Percentiles rank a stretch among this genome's conserved stretches.
Conservation (phyloP, 2,888 invertebrate species). For the Panzeria rudis region DNA sequence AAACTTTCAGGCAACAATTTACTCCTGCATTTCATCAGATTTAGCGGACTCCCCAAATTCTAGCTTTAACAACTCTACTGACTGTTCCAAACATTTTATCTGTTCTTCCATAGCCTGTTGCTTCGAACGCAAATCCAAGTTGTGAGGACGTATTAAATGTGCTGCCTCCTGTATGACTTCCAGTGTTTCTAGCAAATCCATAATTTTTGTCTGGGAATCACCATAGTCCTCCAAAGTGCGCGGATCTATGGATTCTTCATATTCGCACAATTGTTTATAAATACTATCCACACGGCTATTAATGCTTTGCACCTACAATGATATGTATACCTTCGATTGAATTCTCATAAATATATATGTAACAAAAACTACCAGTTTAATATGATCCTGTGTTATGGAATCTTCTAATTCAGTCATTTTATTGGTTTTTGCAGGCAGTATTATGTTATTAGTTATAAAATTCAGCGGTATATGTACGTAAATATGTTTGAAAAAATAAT, state of each 20-base stretch:
- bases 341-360: neutral
- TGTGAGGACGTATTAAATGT: conserved; percentile 56
- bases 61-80: conserved; percentile 72
- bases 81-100: conserved; percentile 72
- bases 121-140: conserved; percentile 46
- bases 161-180: conserved; percentile 68
- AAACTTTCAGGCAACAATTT: neutral
- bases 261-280: conserved; percentile 73
- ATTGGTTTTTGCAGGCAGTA: neutral
- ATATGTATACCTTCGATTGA: neutral
- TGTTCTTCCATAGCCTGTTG: conserved; percentile 70
- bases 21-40: conserved; percentile 33
- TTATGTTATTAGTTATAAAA: neutral
- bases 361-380: conserved; percentile 49
- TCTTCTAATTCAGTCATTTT: conserved; percentile 51
- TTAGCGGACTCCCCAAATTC: conserved; percentile 37
- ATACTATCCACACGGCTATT: conserved; percentile 72
- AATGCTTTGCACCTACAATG: conserved; percentile 67
- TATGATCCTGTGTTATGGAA: conserved; percentile 21
- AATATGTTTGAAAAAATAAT: neutral
- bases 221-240: conserved; percentile 36
- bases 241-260: conserved; percentile 65
- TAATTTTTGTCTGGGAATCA: conserved; percentile 67
- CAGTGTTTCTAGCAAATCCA: conserved; percentile 72
- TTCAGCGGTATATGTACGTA: neutral